Conservation (phyloP, 2,113 vertebrate genomes). For the Cettia cetti region DNA sequence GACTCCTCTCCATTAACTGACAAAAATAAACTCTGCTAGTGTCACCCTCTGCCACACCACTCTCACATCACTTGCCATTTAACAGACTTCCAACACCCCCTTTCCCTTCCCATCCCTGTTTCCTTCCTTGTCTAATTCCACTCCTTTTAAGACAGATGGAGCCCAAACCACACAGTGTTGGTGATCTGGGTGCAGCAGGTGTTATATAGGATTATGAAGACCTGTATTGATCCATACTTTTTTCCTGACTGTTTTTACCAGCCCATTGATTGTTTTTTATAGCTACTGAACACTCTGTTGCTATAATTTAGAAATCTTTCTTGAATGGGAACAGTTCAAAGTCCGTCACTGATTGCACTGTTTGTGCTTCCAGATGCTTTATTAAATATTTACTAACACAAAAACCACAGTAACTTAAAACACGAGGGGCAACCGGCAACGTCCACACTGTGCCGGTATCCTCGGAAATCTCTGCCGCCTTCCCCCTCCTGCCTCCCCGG, state of each 20-base stretch:
- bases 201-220: background rate
- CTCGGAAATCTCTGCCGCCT: background rate
- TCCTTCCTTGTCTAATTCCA: background rate
- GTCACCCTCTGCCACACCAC: background rate
- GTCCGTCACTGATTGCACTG: background rate
- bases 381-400: background rate
- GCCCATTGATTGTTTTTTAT: background rate
- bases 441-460: fast-evolving
- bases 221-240: background rate
- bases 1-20: background rate
- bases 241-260: background rate
- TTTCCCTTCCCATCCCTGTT: background rate
- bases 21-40: background rate
- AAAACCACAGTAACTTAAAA: background rate
- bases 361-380: background rate
- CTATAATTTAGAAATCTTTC: background rate
- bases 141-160: background rate
- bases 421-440: fast-evolving
- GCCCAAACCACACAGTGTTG: background rate
- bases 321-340: background rate
- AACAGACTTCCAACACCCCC: background rate
- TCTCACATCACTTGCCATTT: background rate
- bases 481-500: background rate
- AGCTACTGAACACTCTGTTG: background rate
- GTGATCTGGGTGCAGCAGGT: background rate